phyloP scores from a whole-genome alignment of 2,888 invertebrate species.

The Tetanocera ferruginea region DNA sequence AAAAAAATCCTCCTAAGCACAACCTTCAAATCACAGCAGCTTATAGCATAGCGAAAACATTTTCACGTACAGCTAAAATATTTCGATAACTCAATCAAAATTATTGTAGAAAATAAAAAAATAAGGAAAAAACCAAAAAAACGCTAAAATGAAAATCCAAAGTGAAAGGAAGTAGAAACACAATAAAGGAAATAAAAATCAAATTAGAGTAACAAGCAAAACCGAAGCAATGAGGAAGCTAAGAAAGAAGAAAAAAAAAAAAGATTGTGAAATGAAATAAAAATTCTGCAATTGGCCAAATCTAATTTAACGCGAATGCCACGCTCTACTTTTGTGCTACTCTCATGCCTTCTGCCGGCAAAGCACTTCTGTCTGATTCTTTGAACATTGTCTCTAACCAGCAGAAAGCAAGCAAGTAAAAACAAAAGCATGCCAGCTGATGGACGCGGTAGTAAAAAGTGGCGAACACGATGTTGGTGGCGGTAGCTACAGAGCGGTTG shows the following conservation, averaged over 20 bases:
- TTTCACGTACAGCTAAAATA: conserved; percentile 15
- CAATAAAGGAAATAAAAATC: too few relatives aligned
- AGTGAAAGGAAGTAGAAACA: neutral
- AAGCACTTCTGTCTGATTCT: neutral
- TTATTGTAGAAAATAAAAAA: neutral
- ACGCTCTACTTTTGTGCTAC: neutral
- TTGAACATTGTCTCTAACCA: neutral
- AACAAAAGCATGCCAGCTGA: too few relatives aligned
- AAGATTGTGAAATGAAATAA: neutral
- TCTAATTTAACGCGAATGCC: conserved; percentile 21
- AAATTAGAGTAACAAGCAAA: neutral
- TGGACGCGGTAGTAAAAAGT: neutral
- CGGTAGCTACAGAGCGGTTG: neutral
- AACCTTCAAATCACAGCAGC: too few relatives aligned
- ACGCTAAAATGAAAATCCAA: neutral
- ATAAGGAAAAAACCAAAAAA: neutral
- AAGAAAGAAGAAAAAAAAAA: neutral
- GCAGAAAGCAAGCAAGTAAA: too few relatives aligned
- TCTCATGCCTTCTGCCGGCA: neutral
- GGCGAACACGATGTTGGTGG: neutral
- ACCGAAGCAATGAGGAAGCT: neutral
- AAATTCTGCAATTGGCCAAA: conserved; percentile 34
- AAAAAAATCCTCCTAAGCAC: too few relatives aligned
- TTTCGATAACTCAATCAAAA: conserved; percentile 16
- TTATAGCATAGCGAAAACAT: too few relatives aligned